A percentile compares a stretch with the other conserved stretches of the same genome.
These are phyloP conservation scores for Terebella lapidaria DNA, from an alignment of 2,888 invertebrate species.

Conservation along the genomic window DNA sequence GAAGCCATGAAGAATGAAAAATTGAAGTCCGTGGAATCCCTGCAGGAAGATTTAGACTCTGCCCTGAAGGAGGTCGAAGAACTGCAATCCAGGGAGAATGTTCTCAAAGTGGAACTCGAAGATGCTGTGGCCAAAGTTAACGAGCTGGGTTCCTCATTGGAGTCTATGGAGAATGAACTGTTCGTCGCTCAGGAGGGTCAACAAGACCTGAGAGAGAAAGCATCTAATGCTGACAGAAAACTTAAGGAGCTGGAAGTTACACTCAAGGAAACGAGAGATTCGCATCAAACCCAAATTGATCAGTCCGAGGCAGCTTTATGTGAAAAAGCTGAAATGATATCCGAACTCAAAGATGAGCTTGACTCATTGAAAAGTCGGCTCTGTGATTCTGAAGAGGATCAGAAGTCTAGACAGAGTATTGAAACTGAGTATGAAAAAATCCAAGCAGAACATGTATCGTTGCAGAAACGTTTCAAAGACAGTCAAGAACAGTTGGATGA, in stretches of 20 bases:
- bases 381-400: no score
- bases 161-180: not conserved
- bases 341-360: not conserved
- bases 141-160: not conserved
- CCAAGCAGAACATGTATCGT: not conserved
- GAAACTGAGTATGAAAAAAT: not conserved
- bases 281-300: no score
- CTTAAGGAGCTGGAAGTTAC: not conserved
- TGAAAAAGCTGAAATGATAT: no score
- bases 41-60: not conserved
- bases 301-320: no score
- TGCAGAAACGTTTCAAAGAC: not conserved
- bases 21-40: not conserved
- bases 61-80: not conserved
- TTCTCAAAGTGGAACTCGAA: not conserved
- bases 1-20: not conserved
- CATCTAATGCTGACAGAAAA: not conserved
- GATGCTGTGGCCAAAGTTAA: not conserved
- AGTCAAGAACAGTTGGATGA: conserved; percentile 15
- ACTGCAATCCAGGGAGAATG: not conserved
- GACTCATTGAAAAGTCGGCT: no score
- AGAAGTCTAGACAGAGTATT: not conserved
- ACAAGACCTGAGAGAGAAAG: not conserved
- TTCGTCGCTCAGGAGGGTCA: not conserved
- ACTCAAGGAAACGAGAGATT: no score